phyloP scores from a whole-genome alignment of 2,888 invertebrate species.

The Lasioglossum marginatum region DNA sequence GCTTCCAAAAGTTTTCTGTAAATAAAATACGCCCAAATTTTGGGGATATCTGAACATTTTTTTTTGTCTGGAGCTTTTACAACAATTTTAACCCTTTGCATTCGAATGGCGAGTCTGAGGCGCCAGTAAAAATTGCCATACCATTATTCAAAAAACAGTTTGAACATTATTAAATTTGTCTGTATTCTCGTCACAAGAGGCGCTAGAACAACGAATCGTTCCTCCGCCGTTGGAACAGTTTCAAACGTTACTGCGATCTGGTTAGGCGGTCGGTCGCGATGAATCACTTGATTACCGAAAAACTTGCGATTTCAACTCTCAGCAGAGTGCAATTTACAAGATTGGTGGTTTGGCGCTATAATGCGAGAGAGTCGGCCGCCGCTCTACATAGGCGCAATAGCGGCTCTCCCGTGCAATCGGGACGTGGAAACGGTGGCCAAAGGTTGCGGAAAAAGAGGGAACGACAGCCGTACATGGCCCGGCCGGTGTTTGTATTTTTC shows the following conservation, averaged over 20 bases:
- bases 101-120: too few relatives aligned
- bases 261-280: slow-evolving; percentile 57
- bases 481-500: slow-evolving; percentile 77
- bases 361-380: slow-evolving; percentile 67
- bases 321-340: slow-evolving; percentile 76
- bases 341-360: slow-evolving; percentile 72
- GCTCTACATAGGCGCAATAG: slow-evolving; percentile 58
- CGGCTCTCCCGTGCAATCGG: slow-evolving; percentile 26
- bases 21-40: background rate
- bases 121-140: too few relatives aligned
- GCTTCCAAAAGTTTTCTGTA: background rate
- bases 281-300: slow-evolving; percentile 76
- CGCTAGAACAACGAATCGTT: slow-evolving; percentile 36
- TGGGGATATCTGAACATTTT: too few relatives aligned
- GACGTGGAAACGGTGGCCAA: slow-evolving; percentile 1
- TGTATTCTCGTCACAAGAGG: slow-evolving; percentile 16
- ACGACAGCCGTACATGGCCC: slow-evolving; percentile 32
- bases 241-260: slow-evolving; percentile 34
- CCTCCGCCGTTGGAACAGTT: slow-evolving; percentile 33
- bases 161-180: too few relatives aligned
- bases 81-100: too few relatives aligned
- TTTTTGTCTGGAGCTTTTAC: too few relatives aligned
- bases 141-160: too few relatives aligned
- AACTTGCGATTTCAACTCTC: slow-evolving; percentile 75
- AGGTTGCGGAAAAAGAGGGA: slow-evolving; percentile 19